A percentile compares a stretch with the other conserved stretches of the same genome.
phyloP scores from a whole-genome alignment of 2,113 vertebrate species.

The Stictonetta naevosa region DNA sequence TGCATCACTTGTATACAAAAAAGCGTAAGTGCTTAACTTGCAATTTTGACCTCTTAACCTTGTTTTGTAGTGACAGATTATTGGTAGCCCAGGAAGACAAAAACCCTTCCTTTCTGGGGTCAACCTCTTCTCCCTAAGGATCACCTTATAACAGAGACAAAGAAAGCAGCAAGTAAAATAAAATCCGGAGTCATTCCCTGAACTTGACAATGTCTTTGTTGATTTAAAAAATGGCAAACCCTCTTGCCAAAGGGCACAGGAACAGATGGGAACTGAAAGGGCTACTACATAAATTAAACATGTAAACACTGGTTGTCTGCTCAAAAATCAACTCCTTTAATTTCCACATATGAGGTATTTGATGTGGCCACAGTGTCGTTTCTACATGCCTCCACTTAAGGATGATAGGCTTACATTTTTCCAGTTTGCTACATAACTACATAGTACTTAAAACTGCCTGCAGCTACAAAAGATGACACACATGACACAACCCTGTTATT shows the following conservation, averaged over 20 bases:
- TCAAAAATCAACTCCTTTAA: neutral
- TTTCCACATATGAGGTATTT: neutral
- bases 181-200: accelerated
- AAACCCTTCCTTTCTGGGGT: neutral
- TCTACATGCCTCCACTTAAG: neutral
- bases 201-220: accelerated
- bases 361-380: neutral
- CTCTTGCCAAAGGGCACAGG: neutral
- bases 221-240: neutral
- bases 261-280: neutral
- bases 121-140: neutral
- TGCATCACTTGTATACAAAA: neutral
- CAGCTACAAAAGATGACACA: neutral
- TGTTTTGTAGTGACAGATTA: neutral
- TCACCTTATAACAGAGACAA: neutral
- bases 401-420: neutral
- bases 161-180: conserved; percentile 5
- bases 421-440: neutral
- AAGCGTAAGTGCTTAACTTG: neutral
- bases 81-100: neutral
- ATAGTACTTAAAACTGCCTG: neutral
- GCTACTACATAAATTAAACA: neutral
- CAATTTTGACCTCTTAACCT: neutral
- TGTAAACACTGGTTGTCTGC: neutral
- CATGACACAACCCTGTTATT: neutral